Evolutionary conservation across 2,113 vertebrate species (phyloP), one percentile per base, ranked within the genome.

Genomic region (Anseranas semipalmata): DNA sequence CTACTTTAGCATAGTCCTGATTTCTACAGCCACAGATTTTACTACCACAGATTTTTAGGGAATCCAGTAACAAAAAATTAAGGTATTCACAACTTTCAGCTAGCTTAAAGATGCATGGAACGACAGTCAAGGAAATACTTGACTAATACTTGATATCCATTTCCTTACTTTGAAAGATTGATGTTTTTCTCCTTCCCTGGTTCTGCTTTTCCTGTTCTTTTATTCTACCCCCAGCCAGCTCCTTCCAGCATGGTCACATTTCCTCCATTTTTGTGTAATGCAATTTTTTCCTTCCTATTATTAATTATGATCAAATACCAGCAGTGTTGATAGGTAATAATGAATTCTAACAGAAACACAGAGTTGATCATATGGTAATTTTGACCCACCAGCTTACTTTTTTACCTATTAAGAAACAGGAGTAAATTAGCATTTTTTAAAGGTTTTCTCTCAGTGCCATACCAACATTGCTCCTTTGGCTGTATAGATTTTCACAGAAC

Each of bases 281-380:
- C 7, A 82, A 50, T 76, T 68, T 85, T 73, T 9, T n/a, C 16
- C 50, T 87, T 95, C 63, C 45, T 79, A 10, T 58, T 83, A 84
- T 68, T 81, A 72, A 65, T 81, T 82, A 63, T 4, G 6, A 45
- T 76, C 41, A 73, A 85, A 82, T 41, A 85, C 48, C 66, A 89
- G 32, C 15, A 74, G 20, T 21, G 12, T 45, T 66, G 72, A 78
- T 17, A 74, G 22, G 37, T 50, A 85, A 66, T 18, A 81, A 35
- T 84, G 83, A 95, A 94, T 86, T 91, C 65, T 80, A 82, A 68
- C 72, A 94, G 39, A 70, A 90, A 93, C 30, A 76, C 4, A 1
- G 90, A 65, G n/a, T 58, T 85, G 73, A 68, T 78, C 83, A 73
- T 28, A n/a, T 35, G 12, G 63, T 55, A 91, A 80, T 85, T 95